phyloP scores from a whole-genome alignment of 2,888 invertebrate genomes.

The Epinotia ramella region DNA sequence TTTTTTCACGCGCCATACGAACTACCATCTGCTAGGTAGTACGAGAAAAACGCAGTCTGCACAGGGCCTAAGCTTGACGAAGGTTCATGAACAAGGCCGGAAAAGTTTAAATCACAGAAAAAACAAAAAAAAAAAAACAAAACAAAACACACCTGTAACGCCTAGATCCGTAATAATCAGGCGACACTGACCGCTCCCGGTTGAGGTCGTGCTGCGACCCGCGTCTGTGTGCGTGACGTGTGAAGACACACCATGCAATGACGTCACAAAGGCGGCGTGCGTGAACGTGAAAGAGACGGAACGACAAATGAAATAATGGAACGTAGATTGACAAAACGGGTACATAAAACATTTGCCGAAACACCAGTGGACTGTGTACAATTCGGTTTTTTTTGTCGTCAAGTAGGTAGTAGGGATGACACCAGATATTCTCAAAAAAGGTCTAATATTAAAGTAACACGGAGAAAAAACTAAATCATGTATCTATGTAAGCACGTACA shows the following conservation, averaged over 20 bases:
- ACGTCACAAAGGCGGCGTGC: conserved; percentile 75
- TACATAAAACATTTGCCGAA: conserved; percentile 44
- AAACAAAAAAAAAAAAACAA: conserved; percentile 35
- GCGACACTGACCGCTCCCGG: conserved; percentile 88
- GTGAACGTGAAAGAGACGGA: conserved; percentile 60
- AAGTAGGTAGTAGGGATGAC: too few species aligned
- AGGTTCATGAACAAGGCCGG: too few species aligned
- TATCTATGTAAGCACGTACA: too few species aligned
- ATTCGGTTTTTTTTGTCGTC: conserved; percentile 17
- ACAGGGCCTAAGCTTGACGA: too few species aligned
- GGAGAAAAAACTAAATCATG: too few species aligned
- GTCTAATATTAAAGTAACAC: too few species aligned
- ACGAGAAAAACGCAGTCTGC: too few species aligned
- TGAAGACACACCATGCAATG: conserved; percentile 75
- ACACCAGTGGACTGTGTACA: neutral
- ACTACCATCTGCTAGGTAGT: too few species aligned
- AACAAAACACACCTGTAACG: conserved; percentile 89
- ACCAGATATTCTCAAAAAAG: too few species aligned
- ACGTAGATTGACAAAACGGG: conserved; percentile 54
- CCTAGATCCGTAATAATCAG: conserved; percentile 89
- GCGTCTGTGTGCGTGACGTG: conserved; percentile 80
- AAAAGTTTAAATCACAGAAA: neutral
- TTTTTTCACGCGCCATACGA: too few species aligned
- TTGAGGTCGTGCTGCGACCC: conserved; percentile 90
- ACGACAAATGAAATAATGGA: conserved; percentile 57